Percentiles rank a stretch among this genome's conserved stretches.
Conservation (phyloP, 2,113 vertebrate genomes). For the Etheostoma cragini region DNA sequence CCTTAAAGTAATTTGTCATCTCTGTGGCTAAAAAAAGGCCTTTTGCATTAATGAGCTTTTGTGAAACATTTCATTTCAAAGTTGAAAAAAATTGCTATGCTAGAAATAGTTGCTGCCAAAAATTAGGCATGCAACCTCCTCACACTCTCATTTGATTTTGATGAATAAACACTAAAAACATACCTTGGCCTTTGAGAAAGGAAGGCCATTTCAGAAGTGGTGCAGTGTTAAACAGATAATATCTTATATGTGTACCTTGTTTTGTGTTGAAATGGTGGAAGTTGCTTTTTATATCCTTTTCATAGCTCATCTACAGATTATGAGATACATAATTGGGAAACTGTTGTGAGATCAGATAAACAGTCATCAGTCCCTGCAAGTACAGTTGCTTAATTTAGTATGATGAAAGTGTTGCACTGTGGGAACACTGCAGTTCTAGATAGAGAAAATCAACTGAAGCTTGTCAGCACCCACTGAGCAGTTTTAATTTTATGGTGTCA, state of each 20-base stretch:
- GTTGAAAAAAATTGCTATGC: slow-evolving; percentile 44
- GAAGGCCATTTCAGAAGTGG: not conserved
- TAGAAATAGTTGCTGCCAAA: slow-evolving; percentile 51
- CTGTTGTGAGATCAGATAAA: slow-evolving; percentile 46
- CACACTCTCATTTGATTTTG: slow-evolving; percentile 36
- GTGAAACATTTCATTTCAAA: slow-evolving; percentile 65
- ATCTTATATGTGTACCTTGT: not conserved
- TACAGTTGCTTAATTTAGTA: slow-evolving; percentile 41
- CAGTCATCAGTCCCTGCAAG: slow-evolving; percentile 48
- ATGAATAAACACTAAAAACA: slow-evolving; percentile 37
- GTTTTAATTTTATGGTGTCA: not conserved
- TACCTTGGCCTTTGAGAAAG: slow-evolving; percentile 8
- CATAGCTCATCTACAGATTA: slow-evolving; percentile 26
- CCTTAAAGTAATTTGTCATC: slow-evolving; percentile 73
- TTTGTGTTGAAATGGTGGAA: slow-evolving; percentile 9
- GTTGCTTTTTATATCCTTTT: slow-evolving; percentile 19
- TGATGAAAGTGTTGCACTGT: slow-evolving; percentile 33
- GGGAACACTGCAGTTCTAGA: not conserved
- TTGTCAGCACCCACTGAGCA: not conserved
- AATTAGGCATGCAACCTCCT: slow-evolving; percentile 25
- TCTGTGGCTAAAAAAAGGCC: slow-evolving; percentile 65
- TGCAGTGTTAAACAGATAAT: slow-evolving; percentile 15
- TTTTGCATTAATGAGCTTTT: slow-evolving; percentile 65
- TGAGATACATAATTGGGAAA: slow-evolving; percentile 50
- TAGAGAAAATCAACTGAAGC: not conserved